Conservation (phyloP, 2,113 vertebrate species). For the Apistogramma diplotaenia region DNA sequence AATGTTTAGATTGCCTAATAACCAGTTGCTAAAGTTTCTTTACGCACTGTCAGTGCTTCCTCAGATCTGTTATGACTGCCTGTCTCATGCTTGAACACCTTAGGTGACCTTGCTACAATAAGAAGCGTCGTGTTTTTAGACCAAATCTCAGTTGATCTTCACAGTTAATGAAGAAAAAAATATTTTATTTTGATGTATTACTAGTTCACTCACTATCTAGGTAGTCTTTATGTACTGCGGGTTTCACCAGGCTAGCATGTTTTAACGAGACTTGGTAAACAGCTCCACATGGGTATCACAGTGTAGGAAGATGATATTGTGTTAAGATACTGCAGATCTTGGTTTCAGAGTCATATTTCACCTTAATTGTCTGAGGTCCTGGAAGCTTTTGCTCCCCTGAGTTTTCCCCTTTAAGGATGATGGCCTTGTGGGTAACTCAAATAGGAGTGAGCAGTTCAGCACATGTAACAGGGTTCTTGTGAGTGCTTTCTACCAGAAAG, state of each 20-base stretch:
- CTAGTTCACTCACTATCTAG: background rate
- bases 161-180: background rate
- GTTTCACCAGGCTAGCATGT: too few species aligned
- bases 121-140: background rate
- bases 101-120: background rate
- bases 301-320: background rate
- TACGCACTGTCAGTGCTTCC: background rate
- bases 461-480: too few species aligned
- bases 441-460: background rate
- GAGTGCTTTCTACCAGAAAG: background rate
- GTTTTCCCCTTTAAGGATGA: background rate
- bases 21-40: background rate
- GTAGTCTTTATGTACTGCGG: background rate
- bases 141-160: background rate
- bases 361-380: background rate
- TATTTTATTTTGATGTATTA: background rate
- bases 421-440: background rate
- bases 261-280: background rate
- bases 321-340: background rate
- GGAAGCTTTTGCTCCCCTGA: background rate
- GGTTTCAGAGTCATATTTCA: background rate
- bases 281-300: background rate
- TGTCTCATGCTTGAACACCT: background rate
- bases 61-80: background rate
- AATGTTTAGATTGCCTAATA: constrained; percentile 26